A percentile compares a stretch with the other conserved stretches of the same genome.
Evolutionary conservation across 2,113 vertebrate species (phyloP).

Genomic region (Colius striatus): DNA sequence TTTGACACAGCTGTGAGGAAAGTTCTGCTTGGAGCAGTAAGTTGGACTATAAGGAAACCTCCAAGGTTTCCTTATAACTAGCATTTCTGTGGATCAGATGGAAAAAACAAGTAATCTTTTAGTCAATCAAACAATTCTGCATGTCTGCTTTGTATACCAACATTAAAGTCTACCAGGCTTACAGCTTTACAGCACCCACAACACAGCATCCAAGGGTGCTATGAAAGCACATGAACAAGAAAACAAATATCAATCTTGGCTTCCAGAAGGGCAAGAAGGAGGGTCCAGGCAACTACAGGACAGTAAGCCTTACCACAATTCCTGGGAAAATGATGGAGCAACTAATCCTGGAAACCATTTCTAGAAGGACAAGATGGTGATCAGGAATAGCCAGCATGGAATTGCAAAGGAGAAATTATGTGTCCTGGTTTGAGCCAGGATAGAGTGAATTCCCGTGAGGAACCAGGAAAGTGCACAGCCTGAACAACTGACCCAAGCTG

Average conservation of each 20-base stretch:
- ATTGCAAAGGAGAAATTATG: not conserved
- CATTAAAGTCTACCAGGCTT: not conserved
- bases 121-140: not conserved
- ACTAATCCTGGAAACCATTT: not conserved
- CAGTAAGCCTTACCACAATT: not conserved
- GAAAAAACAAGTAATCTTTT: not conserved
- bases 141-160: not conserved
- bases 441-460: too few species aligned
- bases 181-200: not conserved
- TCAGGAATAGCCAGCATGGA: not conserved
- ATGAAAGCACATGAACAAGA: not conserved
- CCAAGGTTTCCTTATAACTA: not conserved
- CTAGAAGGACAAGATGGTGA: not conserved
- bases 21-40: not conserved
- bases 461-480: too few species aligned
- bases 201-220: not conserved
- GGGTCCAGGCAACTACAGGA: not conserved
- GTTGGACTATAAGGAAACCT: not conserved
- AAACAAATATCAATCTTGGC: not conserved
- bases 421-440: too few species aligned
- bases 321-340: not conserved
- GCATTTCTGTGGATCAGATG: not conserved
- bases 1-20: not conserved
- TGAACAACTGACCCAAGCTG: too few species aligned
- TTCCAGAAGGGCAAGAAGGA: not conserved